Conservation (phyloP, 2,888 invertebrate genomes). For the Tipula vernalis region DNA sequence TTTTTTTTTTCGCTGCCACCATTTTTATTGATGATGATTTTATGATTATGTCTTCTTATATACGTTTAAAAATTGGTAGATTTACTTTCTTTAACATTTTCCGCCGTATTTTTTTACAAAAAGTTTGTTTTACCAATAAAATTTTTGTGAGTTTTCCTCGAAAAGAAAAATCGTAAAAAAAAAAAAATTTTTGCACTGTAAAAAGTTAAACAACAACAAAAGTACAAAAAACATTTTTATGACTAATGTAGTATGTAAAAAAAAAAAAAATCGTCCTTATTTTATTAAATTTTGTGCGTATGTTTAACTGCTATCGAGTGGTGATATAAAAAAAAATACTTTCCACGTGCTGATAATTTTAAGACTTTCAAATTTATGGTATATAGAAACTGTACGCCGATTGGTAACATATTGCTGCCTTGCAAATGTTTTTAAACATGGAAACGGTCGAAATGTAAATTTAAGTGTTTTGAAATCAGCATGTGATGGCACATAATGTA, state of each 20-base stretch:
- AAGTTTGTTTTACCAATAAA: not conserved
- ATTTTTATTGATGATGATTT: slow-evolving; percentile 4
- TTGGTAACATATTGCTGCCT: not conserved
- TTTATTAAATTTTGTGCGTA: not conserved
- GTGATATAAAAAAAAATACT: not conserved
- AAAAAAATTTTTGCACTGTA: not conserved
- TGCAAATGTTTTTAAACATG: not conserved
- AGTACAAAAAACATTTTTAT: not conserved
- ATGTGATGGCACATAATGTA: not conserved
- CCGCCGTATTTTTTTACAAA: not conserved
- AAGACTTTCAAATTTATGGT: not conserved
- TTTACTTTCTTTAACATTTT: not conserved
- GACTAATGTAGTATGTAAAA: not conserved
- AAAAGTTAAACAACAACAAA: not conserved
- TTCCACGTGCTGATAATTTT: not conserved
- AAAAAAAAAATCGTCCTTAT: not conserved
- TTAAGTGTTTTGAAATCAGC: not conserved
- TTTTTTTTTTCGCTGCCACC: not conserved
- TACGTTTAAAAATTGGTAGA: not conserved
- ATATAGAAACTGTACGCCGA: not conserved
- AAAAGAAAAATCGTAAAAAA: not conserved
- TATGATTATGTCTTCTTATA: not conserved
- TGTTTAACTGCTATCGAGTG: not conserved
- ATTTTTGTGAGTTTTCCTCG: not conserved
- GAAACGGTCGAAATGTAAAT: not conserved